phyloP scores from a whole-genome alignment of 1,140 invertebrate genomes.

The Eumaeus atala region DNA sequence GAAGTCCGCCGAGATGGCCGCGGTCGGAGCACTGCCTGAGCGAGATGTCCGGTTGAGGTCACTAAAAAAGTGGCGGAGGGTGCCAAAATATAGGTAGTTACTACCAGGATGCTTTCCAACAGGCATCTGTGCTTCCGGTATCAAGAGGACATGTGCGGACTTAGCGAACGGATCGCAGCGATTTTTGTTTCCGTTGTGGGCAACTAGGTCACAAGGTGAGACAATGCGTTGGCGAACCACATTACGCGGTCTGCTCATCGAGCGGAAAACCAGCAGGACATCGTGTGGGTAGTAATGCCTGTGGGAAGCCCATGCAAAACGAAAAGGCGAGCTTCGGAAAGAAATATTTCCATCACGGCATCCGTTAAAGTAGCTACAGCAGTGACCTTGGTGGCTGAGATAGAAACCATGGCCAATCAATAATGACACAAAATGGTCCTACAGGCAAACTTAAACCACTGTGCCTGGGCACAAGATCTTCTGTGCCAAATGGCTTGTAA shows the following conservation, averaged over 20 bases:
- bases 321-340: no score
- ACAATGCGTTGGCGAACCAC: constrained; percentile 7
- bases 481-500: background rate
- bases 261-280: no score
- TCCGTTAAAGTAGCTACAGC: background rate
- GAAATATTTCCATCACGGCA: background rate
- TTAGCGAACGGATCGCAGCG: constrained; percentile 14
- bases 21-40: no score
- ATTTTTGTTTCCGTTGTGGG: no score
- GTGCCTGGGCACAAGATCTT: no score
- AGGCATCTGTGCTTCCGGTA: constrained; percentile 15
- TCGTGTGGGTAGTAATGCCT: no score
- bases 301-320: background rate
- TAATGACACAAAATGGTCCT: no score
- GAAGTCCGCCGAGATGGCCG: no score
- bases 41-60: constrained; percentile 18
- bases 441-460: no score
- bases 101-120: background rate
- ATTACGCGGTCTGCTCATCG: constrained; percentile 7
- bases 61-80: constrained; percentile 8
- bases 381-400: background rate
- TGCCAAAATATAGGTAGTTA: background rate
- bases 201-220: no score
- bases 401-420: no score
- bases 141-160: constrained; percentile 9